Conservation (phyloP, 2,888 invertebrate genomes). For the Lepidonotus clava region DNA sequence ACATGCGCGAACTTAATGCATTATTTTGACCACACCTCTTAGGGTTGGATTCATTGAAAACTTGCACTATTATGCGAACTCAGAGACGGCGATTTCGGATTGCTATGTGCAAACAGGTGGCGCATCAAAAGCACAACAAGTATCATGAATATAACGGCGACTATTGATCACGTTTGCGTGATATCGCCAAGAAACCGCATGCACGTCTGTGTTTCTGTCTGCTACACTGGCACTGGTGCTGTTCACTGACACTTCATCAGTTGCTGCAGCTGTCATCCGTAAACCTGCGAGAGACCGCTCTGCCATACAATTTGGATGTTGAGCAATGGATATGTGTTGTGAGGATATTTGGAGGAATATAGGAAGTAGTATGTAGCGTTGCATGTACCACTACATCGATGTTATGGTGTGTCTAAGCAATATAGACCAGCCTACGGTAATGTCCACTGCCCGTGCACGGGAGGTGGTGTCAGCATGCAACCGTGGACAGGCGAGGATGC, state of each 20-base stretch:
- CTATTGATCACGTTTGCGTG: not conserved
- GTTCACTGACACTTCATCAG: not conserved
- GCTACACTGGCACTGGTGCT: too few species aligned
- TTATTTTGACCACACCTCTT: slow-evolving; percentile 53
- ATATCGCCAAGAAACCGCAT: slow-evolving; percentile 21
- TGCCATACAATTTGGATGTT: not conserved
- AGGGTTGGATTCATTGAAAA: not conserved
- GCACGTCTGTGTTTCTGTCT: slow-evolving; percentile 29
- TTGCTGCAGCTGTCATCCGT: slow-evolving; percentile 21
- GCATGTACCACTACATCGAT: slow-evolving; percentile 53
- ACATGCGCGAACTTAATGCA: slow-evolving; percentile 27
- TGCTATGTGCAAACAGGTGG: not conserved
- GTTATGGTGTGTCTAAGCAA: slow-evolving; percentile 66
- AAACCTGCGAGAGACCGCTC: not conserved
- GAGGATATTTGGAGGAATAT: too few species aligned
- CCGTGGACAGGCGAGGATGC: slow-evolving; percentile 74
- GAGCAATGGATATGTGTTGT: too few species aligned
- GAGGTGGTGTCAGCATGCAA: slow-evolving; percentile 74
- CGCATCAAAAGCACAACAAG: not conserved
- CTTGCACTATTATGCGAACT: not conserved
- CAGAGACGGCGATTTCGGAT: not conserved
- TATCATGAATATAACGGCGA: not conserved
- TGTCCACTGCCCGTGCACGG: slow-evolving; percentile 69
- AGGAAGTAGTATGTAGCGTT: not conserved
- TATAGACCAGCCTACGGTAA: slow-evolving; percentile 63